Percentiles rank a stretch among this genome's conserved stretches.
phyloP scores from a whole-genome alignment of 2,888 invertebrate species.

The Eustalomyia histrio region DNA sequence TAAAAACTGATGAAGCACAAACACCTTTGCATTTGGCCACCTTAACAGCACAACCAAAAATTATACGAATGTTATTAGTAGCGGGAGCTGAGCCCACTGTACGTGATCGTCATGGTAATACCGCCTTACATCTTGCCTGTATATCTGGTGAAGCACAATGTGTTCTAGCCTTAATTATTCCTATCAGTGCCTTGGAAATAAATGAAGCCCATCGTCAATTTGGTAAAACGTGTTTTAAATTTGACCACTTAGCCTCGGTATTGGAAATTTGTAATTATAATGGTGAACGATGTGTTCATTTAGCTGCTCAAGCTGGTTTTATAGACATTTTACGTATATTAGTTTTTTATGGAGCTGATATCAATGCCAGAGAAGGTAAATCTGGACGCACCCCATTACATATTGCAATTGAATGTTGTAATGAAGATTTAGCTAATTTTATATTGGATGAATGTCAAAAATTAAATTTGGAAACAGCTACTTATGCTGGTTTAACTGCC shows the following conservation, averaged over 20 bases:
- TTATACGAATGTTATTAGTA: too few species aligned
- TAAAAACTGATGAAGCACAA: too few species aligned
- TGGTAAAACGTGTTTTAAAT: constrained; percentile 75
- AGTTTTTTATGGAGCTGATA: constrained; percentile 88
- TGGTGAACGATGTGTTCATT: constrained; percentile 93
- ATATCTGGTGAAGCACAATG: constrained; percentile 85
- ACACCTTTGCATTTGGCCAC: too few species aligned
- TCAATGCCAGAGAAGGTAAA: constrained; percentile 90
- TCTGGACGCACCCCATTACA: constrained; percentile 90
- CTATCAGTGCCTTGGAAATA: constrained; percentile 81
- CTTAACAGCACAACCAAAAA: too few species aligned
- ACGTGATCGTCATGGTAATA: constrained; percentile 89
- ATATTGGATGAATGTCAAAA: constrained; percentile 84
- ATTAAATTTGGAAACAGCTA: constrained; percentile 82
- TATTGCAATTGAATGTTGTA: constrained; percentile 85
- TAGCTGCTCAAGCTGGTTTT: constrained; percentile 88
- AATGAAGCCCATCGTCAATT: constrained; percentile 78
- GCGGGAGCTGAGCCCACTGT: constrained; percentile 82
- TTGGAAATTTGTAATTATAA: constrained; percentile 83
- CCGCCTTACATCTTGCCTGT: constrained; percentile 92
- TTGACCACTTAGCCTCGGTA: constrained; percentile 81
- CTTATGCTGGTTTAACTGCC: constrained; percentile 86
- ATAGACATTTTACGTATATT: constrained; percentile 87
- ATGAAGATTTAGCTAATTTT: constrained; percentile 83
- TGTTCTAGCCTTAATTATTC: constrained; percentile 86